Percentiles rank a stretch among this genome's conserved stretches.
Conservation (phyloP, 2,797 vertebrate genomes). For the Brotula barbata region DNA sequence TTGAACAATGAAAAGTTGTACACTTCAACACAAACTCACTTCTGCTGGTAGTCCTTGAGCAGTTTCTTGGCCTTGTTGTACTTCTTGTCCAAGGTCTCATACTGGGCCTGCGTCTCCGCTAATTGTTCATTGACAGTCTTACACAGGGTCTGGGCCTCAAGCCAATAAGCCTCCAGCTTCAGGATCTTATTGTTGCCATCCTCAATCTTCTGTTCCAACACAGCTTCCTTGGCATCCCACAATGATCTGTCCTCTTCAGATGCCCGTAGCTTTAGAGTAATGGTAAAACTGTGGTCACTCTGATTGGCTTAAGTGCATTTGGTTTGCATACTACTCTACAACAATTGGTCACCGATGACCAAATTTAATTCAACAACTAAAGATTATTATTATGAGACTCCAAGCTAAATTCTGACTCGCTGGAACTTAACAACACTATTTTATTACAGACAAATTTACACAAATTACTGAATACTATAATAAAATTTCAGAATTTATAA, state of each 20-base stretch:
- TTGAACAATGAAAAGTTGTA: not conserved
- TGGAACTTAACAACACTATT: too few species aligned
- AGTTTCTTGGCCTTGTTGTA: conserved; percentile 94
- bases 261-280: conserved; percentile 77
- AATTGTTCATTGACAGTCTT: conserved; percentile 88
- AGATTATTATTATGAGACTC: too few species aligned
- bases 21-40: conserved; percentile 77
- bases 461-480: too few species aligned
- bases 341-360: too few species aligned
- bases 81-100: conserved; percentile 90
- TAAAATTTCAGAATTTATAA: too few species aligned
- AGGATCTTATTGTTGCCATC: conserved; percentile 85
- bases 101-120: conserved; percentile 85
- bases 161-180: conserved; percentile 89
- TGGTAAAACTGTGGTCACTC: conserved; percentile 16
- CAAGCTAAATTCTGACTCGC: too few species aligned
- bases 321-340: not conserved
- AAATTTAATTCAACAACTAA: not conserved
- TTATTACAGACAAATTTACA: too few species aligned
- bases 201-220: conserved; percentile 84
- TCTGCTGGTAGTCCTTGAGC: conserved; percentile 92
- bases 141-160: conserved; percentile 89
- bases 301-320: not conserved
- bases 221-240: conserved; percentile 82
- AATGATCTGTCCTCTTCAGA: conserved; percentile 79